Evolutionary conservation across 2,888 invertebrate species (phyloP).

Genomic region (Polymixis flavicincta): DNA sequence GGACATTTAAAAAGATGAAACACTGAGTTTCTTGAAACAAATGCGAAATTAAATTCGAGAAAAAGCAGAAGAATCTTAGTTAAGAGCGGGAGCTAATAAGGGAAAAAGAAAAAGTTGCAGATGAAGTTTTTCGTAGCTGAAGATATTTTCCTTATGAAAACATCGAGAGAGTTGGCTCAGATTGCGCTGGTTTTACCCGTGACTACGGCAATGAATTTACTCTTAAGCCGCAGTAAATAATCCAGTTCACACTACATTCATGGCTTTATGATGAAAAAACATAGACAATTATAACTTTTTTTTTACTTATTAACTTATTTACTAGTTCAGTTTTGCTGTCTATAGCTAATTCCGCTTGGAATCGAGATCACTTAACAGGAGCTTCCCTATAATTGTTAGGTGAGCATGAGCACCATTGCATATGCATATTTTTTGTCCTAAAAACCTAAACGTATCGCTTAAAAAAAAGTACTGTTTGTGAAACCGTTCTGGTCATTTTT

Average conservation of each 20-base stretch:
- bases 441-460: not conserved
- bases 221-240: slow-evolving; percentile 74
- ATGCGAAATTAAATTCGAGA: slow-evolving; percentile 79
- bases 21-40: slow-evolving; percentile 71
- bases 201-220: slow-evolving; percentile 76
- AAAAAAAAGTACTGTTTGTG: not conserved
- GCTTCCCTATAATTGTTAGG: not conserved
- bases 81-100: slow-evolving; percentile 84
- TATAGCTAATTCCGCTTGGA: not conserved
- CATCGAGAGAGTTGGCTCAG: slow-evolving; percentile 78
- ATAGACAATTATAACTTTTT: not conserved
- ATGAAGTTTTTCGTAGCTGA: slow-evolving; percentile 82
- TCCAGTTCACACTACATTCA: slow-evolving; percentile 46
- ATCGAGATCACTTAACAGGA: not conserved
- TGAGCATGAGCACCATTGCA: not conserved
- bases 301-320: no score
- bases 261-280: slow-evolving; percentile 7
- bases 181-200: slow-evolving; percentile 75
- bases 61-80: slow-evolving; percentile 81
- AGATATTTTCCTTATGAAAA: slow-evolving; percentile 84
- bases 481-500: not conserved
- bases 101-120: slow-evolving; percentile 80
- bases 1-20: slow-evolving; percentile 70
- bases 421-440: not conserved
- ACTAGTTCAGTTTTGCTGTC: not conserved